Evolutionary conservation across 2,113 vertebrate genomes (phyloP), one percentile per base, ranked within the genome.

Genomic region (Tinamus guttatus): DNA sequence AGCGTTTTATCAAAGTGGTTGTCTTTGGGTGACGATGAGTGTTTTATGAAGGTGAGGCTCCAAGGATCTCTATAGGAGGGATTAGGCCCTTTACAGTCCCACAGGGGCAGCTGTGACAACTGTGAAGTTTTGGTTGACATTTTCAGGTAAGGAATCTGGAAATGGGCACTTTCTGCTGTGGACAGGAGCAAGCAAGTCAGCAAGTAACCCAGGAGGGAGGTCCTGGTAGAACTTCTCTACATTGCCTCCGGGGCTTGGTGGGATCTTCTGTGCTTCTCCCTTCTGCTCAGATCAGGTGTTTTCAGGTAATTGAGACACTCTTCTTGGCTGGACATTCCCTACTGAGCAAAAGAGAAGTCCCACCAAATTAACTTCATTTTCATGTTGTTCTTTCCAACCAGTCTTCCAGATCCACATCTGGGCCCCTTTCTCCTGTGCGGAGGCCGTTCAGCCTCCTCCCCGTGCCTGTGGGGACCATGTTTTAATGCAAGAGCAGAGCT

Each of bases 391-490:
- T 81, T 58, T 74, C 22, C 54, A 60, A 4, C 9, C 17, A 41
- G 1, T 25, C 13, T 47, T 22, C 11, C 41, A 38, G 62, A 68
- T 47, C 13, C 0, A 0, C 4, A 3, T 51, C 13, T 6, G 5
- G 34, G 34, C 22, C 40, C 20, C 11, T 5, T 64, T 27, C 38
- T 18, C 22, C 25, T 4, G 11, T 4, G 8, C 45, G 0, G 74
- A 59, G 6, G 27, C 25, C n/a, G 25, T 84, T 79, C 3, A 0
- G 13, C 25, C 6, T 45, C 51, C 30, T 80, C 7, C 8, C 4
- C 17, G 28, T 15, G 13, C 0, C 0, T 32, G 3, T 8, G 40
- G 43, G 13, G 17, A 34, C 19, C 20, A 6, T 18, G 14, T 91
- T 94, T 87, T 47, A 65, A 59, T 22, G 38, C 20, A 38, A 17